These are phyloP conservation scores for Xiphydria camelus DNA, from an alignment of 2,888 invertebrate species.

Conservation along the genomic window DNA sequence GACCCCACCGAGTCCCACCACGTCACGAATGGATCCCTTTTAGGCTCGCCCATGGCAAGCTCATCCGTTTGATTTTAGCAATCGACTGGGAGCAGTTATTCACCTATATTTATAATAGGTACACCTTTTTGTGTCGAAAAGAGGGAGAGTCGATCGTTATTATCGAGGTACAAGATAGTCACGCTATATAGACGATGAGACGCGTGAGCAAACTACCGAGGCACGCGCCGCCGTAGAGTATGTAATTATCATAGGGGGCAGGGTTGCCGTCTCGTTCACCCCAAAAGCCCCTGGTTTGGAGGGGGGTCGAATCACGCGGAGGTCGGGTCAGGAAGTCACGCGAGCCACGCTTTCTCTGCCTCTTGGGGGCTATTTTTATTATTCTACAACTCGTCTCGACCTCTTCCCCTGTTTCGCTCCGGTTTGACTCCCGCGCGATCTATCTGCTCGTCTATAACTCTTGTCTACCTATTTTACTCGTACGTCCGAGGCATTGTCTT, in stretches of 20 bases:
- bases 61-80: too few species aligned
- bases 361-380: conserved; percentile 31
- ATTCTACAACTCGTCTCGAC: conserved; percentile 39
- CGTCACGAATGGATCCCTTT: too few species aligned
- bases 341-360: conserved; percentile 33
- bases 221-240: conserved; percentile 50
- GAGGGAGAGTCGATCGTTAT: conserved; percentile 31
- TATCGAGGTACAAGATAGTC: conserved; percentile 46
- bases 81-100: too few species aligned
- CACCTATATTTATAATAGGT: too few species aligned
- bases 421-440: too few species aligned
- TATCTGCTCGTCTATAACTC: too few species aligned
- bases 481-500: too few species aligned
- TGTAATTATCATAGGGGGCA: conserved; percentile 46
- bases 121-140: conserved; percentile 14
- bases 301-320: conserved; percentile 6
- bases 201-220: conserved; percentile 43
- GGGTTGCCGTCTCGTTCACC: conserved; percentile 2
- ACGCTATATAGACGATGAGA: conserved; percentile 41
- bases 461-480: too few species aligned
- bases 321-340: conserved; percentile 49
- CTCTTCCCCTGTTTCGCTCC: conserved; percentile 10
- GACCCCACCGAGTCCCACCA: too few species aligned
- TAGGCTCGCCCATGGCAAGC: too few species aligned
- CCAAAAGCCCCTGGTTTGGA: conserved; percentile 2